phyloP scores from a whole-genome alignment of 1,140 invertebrate genomes.

The Brachionus calyciflorus region DNA sequence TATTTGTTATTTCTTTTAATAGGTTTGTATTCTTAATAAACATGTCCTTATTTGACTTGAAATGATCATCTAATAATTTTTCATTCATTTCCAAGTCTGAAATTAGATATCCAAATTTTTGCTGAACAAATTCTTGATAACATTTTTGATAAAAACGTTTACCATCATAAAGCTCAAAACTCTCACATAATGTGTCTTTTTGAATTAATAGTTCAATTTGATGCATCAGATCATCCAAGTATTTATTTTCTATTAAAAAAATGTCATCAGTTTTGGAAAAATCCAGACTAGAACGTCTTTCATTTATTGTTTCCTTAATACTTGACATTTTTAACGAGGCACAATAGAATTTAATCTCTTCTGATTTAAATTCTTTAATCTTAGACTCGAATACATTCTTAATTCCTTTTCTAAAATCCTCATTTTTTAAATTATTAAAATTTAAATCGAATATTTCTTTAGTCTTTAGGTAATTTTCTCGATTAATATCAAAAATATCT shows the following conservation, averaged over 20 bases:
- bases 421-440: not conserved
- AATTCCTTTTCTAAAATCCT: not conserved
- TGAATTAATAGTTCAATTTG: not conserved
- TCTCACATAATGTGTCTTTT: not conserved
- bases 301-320: not conserved
- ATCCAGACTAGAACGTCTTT: not conserved
- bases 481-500: not conserved
- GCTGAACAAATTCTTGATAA: not conserved
- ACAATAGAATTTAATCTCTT: constrained; percentile 17
- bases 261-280: too few relatives aligned
- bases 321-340: not conserved
- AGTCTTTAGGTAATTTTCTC: not conserved
- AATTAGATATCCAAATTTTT: constrained; percentile 9
- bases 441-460: not conserved
- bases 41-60: not conserved
- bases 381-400: not conserved
- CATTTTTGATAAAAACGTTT: constrained; percentile 2
- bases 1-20: not conserved
- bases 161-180: not conserved
- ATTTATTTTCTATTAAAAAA: not conserved
- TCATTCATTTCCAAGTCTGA: not conserved
- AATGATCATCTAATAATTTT: not conserved
- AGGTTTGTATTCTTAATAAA: not conserved
- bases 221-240: not conserved
- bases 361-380: not conserved